Percentiles rank a stretch among this genome's conserved stretches.
Evolutionary conservation across 1,140 invertebrate genomes (phyloP).

Genomic region (Caenorhabditis inopinata): DNA sequence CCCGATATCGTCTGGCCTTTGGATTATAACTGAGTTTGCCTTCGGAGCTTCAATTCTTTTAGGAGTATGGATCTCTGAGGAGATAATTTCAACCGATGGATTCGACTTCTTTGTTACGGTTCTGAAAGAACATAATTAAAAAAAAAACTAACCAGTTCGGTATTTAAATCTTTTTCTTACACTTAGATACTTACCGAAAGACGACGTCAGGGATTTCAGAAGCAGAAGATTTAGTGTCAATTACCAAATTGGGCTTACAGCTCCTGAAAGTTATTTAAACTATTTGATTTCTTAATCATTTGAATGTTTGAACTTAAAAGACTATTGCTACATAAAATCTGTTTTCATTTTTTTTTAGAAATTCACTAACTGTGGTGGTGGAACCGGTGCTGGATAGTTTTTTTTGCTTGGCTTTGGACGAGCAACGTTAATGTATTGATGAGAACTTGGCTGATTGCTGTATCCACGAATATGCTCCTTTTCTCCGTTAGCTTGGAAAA

Average conservation of each 20-base stretch:
- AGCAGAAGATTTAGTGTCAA: not conserved
- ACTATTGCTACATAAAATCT: too few relatives aligned
- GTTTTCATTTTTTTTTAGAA: too few relatives aligned
- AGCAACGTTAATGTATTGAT: slow-evolving; percentile 1
- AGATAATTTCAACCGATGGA: too few relatives aligned
- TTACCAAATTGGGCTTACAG: not conserved
- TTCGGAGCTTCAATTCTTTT: not conserved
- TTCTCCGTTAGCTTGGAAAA: not conserved
- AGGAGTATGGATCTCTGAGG: not conserved
- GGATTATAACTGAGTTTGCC: not conserved
- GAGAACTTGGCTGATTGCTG: not conserved
- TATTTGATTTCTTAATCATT: too few relatives aligned
- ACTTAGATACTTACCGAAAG: not conserved
- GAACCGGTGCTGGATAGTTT: not conserved
- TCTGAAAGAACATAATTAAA: too few relatives aligned
- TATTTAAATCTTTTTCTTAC: too few relatives aligned
- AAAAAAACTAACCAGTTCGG: too few relatives aligned
- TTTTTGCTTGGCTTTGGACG: not conserved
- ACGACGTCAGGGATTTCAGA: not conserved
- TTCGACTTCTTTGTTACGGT: too few relatives aligned
- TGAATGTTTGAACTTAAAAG: too few relatives aligned
- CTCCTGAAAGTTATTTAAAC: not conserved
- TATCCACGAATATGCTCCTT: not conserved
- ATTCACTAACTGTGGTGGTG: not conserved
- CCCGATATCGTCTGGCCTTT: not conserved